Percentiles rank a stretch among this genome's conserved stretches.
Evolutionary conservation across 2,888 invertebrate genomes (phyloP).

Genomic region (Phasia obesa): DNA sequence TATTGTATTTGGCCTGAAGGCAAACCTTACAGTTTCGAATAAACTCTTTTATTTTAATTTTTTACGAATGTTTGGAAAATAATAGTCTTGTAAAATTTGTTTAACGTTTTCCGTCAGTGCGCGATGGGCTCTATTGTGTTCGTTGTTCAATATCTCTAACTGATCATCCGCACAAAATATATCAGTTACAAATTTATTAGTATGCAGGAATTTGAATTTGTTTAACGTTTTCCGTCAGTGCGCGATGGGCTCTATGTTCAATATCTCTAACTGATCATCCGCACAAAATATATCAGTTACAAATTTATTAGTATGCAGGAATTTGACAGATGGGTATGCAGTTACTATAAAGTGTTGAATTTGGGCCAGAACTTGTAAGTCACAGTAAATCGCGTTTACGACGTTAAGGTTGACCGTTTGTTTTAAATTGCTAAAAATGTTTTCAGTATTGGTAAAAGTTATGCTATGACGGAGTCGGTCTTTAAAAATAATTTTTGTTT

Average conservation of each 20-base stretch:
- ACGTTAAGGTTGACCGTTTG: conserved; percentile 27
- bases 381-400: conserved; percentile 8
- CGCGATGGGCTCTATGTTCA: conserved; percentile 23
- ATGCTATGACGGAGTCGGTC: too few relatives aligned
- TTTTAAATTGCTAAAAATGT: not conserved
- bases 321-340: conserved; percentile 16
- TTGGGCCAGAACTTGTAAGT: conserved; percentile 14
- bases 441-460: not conserved
- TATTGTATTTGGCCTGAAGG: not conserved
- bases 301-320: conserved; percentile 13
- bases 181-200: conserved; percentile 45
- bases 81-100: conserved; percentile 18
- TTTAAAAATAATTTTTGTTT: too few relatives aligned
- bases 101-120: not conserved
- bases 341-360: conserved; percentile 38
- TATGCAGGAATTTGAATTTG: conserved; percentile 9
- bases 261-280: conserved; percentile 56
- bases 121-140: conserved; percentile 11
- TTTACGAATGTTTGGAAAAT: conserved; percentile 37
- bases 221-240: not conserved
- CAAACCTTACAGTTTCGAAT: not conserved
- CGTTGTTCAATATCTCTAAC: conserved; percentile 52
- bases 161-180: conserved; percentile 56
- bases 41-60: conserved; percentile 3
- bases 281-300: conserved; percentile 59